Base-by-base conservation (phyloP, 2,797 vertebrate species). In the Acropternis orthonyx region DNA sequence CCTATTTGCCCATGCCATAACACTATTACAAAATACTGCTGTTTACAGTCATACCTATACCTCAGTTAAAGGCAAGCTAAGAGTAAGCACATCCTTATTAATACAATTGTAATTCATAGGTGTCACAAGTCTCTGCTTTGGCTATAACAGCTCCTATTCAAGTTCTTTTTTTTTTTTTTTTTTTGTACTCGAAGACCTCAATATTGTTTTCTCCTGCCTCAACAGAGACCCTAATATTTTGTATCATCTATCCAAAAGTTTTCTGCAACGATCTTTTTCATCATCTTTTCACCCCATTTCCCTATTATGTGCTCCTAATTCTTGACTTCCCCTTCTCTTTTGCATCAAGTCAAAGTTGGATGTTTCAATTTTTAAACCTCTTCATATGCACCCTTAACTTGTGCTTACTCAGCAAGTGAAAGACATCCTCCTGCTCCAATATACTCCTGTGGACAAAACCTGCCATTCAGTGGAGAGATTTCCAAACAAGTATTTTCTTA, bases 361-460 rank as follows among this genome's bases (percentile, higher is more conserved):
- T 74, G 12, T 20, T 69, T 46, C n/a, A 26, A 1, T 77, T 80
- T 74, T 75, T 43, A 48, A 51, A 16, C 7, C 8, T 68, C 2
- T 56, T 86, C 15, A 16, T 27, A 23, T 9, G 3, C 4, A 36
- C 7, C 3, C 20, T 59, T 71, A 68, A 20, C 3, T n/a, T 3
- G 0, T n/a, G 28, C 21, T 83, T 66, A 39, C 12, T 66, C 28
- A 59, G 9, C 18, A 89, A 65, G 21, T 12, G 80, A 66, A 74
- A 11, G 5, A 1, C 19, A 56, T 21, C 12, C 49, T 65, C 16
- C 37, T 46, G 5, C 5, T 51, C 27, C 30, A 21, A 6, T 14
- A 20, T 27, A 21, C 1, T 56, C 10, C 3, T 41, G 3, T 2
- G 12, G 7, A 43, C 23, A 54, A 59, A 37, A 28, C 2, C 5